These are phyloP conservation scores for Sarcophilus harrisii DNA, from an alignment of 2,797 vertebrate species.

Conservation along the genomic window DNA sequence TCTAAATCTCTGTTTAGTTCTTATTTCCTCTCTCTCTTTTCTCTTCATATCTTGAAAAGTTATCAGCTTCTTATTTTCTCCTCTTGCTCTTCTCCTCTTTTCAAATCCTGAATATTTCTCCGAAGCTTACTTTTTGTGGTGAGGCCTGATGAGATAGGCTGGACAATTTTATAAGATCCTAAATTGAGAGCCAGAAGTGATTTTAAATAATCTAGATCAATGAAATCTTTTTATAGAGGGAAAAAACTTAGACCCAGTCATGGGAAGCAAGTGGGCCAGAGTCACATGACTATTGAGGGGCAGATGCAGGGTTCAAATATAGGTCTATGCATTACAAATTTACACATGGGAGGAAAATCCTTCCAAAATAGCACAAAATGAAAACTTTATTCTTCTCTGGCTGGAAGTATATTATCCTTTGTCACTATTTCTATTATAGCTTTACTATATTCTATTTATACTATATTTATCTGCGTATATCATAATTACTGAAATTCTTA, in stretches of 20 bases:
- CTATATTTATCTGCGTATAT: neutral
- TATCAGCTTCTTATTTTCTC: neutral
- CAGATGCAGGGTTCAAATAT: neutral
- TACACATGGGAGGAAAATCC: too few species aligned
- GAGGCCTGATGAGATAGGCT: neutral
- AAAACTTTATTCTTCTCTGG: too few species aligned
- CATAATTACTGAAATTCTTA: neutral
- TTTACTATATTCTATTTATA: neutral
- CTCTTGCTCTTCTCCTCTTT: neutral
- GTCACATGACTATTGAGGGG: neutral
- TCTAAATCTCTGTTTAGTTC: neutral
- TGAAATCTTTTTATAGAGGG: neutral
- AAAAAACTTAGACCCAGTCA: neutral
- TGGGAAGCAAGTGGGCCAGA: neutral
- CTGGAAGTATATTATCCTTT: too few species aligned
- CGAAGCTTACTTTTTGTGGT: neutral
- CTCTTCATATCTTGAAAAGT: neutral
- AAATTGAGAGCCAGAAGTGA: neutral
- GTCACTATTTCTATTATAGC: too few species aligned
- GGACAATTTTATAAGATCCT: neutral
- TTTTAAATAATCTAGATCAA: neutral
- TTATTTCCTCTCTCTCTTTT: neutral
- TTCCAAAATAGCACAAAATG: too few species aligned
- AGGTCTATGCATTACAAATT: too few species aligned
- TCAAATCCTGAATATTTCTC: neutral